A percentile compares a stretch with the other conserved stretches of the same genome.
Conservation (phyloP, 1,140 invertebrate genomes). For the Delia radicum region DNA sequence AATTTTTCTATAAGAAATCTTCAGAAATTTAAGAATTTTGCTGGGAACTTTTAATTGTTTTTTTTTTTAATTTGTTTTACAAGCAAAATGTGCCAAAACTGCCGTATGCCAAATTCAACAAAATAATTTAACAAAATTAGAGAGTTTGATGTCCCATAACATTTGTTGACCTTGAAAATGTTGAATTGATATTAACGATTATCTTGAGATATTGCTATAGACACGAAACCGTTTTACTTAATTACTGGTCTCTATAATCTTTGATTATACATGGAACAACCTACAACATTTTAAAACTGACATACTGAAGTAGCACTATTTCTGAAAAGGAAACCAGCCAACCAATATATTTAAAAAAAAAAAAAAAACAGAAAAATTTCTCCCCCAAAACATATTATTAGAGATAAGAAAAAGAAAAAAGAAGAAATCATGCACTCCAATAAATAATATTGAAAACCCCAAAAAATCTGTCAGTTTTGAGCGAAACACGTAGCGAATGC, state of each 20-base stretch:
- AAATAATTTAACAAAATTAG: no score
- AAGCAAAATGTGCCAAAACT: no score
- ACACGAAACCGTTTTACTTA: slow-evolving; percentile 11
- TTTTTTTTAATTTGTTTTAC: no score
- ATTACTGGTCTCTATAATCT: neutral
- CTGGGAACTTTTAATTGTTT: no score
- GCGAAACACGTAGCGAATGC: neutral
- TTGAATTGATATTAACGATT: neutral
- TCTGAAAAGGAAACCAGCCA: neutral
- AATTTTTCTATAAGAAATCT: no score
- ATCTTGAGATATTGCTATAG: neutral
- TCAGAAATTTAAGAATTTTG: no score
- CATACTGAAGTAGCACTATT: slow-evolving; percentile 16
- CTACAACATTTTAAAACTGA: neutral
- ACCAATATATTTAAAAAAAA: neutral
- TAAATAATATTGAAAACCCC: neutral
- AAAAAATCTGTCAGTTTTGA: neutral
- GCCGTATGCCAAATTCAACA: no score
- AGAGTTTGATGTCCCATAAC: neutral
- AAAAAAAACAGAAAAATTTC: no score
- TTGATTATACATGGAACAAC: neutral
- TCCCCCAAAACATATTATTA: neutral
- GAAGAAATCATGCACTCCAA: neutral
- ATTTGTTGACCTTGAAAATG: neutral
- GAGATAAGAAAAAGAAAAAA: neutral